These are phyloP conservation scores for Phataginus tricuspis DNA, from an alignment of 2,797 vertebrate genomes.

Conservation along the genomic window DNA sequence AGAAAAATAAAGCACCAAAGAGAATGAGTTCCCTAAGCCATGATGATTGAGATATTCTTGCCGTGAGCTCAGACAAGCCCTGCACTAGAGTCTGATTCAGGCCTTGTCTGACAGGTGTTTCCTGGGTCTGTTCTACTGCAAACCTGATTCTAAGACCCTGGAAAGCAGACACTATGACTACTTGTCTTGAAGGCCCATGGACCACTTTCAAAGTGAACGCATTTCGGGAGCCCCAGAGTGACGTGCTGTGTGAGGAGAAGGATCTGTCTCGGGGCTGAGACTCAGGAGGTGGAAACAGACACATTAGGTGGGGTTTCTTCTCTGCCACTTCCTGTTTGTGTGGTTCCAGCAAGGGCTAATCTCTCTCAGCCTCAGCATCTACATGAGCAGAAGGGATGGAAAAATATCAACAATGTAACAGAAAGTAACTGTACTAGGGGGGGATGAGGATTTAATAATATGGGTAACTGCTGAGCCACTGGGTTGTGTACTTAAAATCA, in stretches of 20 bases:
- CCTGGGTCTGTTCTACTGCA: background rate
- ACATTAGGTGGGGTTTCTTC: fast-evolving
- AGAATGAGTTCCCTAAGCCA: background rate
- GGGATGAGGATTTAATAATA: no score
- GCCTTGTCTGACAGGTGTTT: fast-evolving
- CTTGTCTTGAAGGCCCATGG: fast-evolving
- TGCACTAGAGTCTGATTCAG: fast-evolving
- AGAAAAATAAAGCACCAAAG: background rate
- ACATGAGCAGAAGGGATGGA: fast-evolving
- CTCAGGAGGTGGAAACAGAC: no score
- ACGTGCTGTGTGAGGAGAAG: fast-evolving
- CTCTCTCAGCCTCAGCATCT: background rate
- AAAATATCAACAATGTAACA: no score
- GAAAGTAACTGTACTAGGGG: no score
- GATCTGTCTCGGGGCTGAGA: fast-evolving
- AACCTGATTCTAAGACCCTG: no score
- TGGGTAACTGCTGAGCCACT: no score
- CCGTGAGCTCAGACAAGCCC: background rate
- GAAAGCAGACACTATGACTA: background rate
- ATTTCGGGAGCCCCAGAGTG: fast-evolving
- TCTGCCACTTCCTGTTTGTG: fast-evolving
- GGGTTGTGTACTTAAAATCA: no score
- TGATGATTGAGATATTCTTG: fast-evolving
- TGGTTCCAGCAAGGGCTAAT: background rate
- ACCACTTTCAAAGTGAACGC: background rate